Conservation (phyloP, 2,797 vertebrate genomes). For the Parambassis ranga region DNA sequence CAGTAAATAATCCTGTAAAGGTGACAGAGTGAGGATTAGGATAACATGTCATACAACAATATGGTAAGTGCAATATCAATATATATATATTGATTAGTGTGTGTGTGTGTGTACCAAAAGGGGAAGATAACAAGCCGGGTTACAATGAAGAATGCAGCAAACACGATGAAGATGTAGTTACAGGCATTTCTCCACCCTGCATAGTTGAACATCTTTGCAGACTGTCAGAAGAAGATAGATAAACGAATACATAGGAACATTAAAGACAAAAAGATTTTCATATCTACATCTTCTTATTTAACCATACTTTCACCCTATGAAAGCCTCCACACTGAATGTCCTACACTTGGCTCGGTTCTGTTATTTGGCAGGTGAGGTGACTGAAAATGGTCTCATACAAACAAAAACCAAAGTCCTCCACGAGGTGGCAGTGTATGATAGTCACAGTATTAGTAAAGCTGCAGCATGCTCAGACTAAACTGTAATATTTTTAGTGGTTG, state of each 20-base stretch:
- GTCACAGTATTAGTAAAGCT: too few relatives aligned
- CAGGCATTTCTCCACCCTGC: slow-evolving; percentile 94
- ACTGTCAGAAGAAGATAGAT: slow-evolving; percentile 69
- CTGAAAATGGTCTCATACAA: neutral
- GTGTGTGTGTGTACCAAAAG: slow-evolving; percentile 82
- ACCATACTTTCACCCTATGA: too few relatives aligned
- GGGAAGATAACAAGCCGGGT: slow-evolving; percentile 93
- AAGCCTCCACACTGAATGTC: too few relatives aligned
- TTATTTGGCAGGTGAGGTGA: too few relatives aligned
- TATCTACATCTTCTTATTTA: too few relatives aligned
- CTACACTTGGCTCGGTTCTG: too few relatives aligned
- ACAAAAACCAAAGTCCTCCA: slow-evolving; percentile 30
- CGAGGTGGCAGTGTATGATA: slow-evolving; percentile 59
- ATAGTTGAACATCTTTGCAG: slow-evolving; percentile 98
- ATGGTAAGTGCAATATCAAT: neutral
- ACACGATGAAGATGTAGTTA: slow-evolving; percentile 94
- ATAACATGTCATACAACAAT: neutral
- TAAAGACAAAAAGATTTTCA: neutral
- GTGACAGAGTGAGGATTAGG: neutral
- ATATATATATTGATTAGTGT: neutral
- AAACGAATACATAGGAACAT: neutral
- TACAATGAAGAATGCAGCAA: slow-evolving; percentile 90
- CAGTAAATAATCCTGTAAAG: slow-evolving; percentile 90
- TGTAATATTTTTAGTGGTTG: neutral
- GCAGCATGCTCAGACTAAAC: too few relatives aligned